Evolutionary conservation across 1,140 invertebrate genomes (phyloP).

Genomic region (Vollenhovia emeryi): DNA sequence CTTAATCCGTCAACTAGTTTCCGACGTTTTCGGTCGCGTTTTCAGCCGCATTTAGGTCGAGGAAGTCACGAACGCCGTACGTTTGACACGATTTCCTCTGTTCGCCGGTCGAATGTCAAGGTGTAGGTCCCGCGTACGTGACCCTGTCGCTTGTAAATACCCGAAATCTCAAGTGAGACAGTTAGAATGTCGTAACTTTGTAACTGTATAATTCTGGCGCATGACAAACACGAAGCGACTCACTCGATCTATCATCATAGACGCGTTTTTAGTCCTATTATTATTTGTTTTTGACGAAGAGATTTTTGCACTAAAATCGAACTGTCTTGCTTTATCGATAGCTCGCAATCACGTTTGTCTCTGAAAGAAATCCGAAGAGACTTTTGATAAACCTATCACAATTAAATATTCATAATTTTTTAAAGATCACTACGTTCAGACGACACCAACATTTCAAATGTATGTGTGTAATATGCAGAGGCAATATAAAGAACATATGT

Average conservation of each 20-base stretch:
- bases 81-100: conserved; percentile 70
- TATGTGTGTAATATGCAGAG: not conserved
- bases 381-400: not conserved
- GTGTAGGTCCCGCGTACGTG: conserved; percentile 48
- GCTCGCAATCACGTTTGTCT: not conserved
- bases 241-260: not conserved
- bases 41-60: conserved; percentile 59
- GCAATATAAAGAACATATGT: not conserved
- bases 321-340: not conserved
- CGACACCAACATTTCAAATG: not conserved
- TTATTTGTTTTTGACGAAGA: too few relatives aligned
- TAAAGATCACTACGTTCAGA: not conserved
- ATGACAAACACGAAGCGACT: not conserved
- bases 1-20: not conserved
- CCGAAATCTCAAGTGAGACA: conserved; percentile 74
- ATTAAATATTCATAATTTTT: not conserved
- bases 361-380: not conserved
- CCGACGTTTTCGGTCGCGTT: not conserved
- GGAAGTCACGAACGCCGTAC: conserved; percentile 59
- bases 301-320: not conserved
- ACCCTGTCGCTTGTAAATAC: conserved; percentile 52
- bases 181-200: conserved; percentile 71
- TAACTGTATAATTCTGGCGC: conserved; percentile 74
- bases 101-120: conserved; percentile 66
- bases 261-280: not conserved